These are phyloP conservation scores for Melolontha melolontha DNA, from an alignment of 2,888 invertebrate genomes.

Conservation along the genomic window DNA sequence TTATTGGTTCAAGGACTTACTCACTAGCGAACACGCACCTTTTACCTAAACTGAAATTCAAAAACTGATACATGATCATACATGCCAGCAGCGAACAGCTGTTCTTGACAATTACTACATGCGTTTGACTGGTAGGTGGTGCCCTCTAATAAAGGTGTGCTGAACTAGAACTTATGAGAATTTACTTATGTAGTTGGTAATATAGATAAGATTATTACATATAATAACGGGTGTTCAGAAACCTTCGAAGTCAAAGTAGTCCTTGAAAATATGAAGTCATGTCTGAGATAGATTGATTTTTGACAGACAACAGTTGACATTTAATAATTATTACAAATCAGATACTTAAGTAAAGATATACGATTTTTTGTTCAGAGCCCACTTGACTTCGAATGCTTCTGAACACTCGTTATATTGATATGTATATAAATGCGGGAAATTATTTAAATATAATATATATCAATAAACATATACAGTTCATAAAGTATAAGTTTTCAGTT, in stretches of 20 bases:
- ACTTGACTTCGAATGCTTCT: too few species aligned
- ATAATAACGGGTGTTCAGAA: too few species aligned
- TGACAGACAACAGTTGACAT: too few species aligned
- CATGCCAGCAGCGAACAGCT: slow-evolving; percentile 34
- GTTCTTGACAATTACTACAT: slow-evolving; percentile 38
- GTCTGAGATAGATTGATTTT: too few species aligned
- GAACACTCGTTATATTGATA: too few species aligned
- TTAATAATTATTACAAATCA: too few species aligned
- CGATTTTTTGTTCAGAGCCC: too few species aligned
- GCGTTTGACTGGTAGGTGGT: neutral
- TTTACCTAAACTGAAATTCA: slow-evolving; percentile 9
- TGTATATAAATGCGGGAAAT: neutral
- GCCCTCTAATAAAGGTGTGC: slow-evolving; percentile 13
- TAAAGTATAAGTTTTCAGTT: too few species aligned
- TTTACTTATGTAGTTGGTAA: neutral
- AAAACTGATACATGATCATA: slow-evolving; percentile 37
- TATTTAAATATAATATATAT: neutral
- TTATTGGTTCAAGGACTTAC: slow-evolving; percentile 13
- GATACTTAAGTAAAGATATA: too few species aligned
- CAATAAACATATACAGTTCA: neutral
- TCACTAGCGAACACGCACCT: slow-evolving; percentile 12
- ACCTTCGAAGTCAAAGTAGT: too few species aligned
- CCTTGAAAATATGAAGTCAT: too few species aligned
- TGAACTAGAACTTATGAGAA: neutral
- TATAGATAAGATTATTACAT: neutral